Evolutionary conservation across 2,888 invertebrate species (phyloP), one percentile per base, ranked within the genome.

Genomic region (Drosophila meridionalis): DNA sequence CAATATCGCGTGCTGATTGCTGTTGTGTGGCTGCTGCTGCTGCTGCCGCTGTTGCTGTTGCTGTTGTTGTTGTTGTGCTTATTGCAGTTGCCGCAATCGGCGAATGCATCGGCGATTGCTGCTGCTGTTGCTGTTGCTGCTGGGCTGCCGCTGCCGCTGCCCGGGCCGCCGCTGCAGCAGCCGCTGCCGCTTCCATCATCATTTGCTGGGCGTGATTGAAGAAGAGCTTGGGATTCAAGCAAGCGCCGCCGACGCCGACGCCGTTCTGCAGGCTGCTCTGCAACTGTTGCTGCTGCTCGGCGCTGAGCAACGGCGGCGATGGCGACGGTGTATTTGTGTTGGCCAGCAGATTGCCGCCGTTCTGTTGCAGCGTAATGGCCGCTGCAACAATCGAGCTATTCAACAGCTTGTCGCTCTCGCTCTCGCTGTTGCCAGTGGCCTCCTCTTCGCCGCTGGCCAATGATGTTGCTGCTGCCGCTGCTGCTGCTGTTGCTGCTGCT

Each of bases 121-220:
- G 86, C 42, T 56, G 56, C 67, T 84, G 86, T 45, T 56, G 56
- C 30, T 56, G 56, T 9, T 83, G 84, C 45, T 84, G 84, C 70
- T 90, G 84, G 47, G 82, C 82, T 63, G 89, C 90, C 62, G 83
- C 86, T 30, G 86, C 87, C 48, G 86, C 90, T 28, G 90, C 87
- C 8, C 89, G 88, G 43, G 91, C 89, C 57, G 92, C 91, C 48
- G 92, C 91, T 62, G 92, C 91, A 76, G 92, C 91, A 69, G 91
- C 92, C 53, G 92, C 92, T 73, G 91, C 92, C 76, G 90, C 92
- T 76, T 91, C 91, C 91, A 92, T 92, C 91, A 92, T 92, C 85
- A 92, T 92, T 83, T 92, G 92, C 77, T 92, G 92, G 72, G 92
- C 92, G 91, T 92, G 92, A 87, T 92, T 92, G 80, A 92, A 92